Evolutionary conservation across 2,113 vertebrate genomes (phyloP).

Genomic region (Brevimyrus niger): DNA sequence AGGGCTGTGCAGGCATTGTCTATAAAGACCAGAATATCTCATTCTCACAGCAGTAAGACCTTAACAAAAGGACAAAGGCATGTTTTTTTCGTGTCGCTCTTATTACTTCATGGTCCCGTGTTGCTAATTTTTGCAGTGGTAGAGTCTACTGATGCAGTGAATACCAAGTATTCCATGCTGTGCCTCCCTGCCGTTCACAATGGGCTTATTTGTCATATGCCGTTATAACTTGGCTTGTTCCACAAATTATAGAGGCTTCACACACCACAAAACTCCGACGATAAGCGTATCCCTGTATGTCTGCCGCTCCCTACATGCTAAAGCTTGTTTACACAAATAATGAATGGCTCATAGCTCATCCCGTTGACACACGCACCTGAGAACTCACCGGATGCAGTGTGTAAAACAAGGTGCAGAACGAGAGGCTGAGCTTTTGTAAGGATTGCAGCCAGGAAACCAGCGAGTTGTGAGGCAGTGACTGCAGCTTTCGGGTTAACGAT

Average conservation of each 20-base stretch:
- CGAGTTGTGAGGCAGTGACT: not conserved
- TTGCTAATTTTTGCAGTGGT: not conserved
- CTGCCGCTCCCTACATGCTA: not conserved
- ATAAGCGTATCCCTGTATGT: not conserved
- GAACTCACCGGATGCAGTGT: not conserved
- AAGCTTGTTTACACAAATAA: not conserved
- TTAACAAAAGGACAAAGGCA: not conserved
- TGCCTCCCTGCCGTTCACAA: not conserved
- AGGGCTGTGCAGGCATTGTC: not conserved
- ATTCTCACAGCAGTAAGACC: not conserved
- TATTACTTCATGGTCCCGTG: not conserved
- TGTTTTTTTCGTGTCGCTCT: not conserved
- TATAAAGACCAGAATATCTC: not conserved
- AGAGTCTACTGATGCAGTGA: not conserved
- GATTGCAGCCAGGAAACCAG: not conserved
- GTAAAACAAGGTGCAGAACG: not conserved
- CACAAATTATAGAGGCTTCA: not conserved
- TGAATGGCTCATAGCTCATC: not conserved
- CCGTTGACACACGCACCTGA: not conserved
- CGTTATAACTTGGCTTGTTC: not conserved
- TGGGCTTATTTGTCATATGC: not conserved
- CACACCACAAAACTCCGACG: not conserved
- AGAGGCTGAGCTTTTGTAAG: not conserved
- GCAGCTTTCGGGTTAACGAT: not conserved
- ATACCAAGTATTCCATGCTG: not conserved